Conservation (phyloP, 1,140 invertebrate species). For the Planococcus citri region DNA sequence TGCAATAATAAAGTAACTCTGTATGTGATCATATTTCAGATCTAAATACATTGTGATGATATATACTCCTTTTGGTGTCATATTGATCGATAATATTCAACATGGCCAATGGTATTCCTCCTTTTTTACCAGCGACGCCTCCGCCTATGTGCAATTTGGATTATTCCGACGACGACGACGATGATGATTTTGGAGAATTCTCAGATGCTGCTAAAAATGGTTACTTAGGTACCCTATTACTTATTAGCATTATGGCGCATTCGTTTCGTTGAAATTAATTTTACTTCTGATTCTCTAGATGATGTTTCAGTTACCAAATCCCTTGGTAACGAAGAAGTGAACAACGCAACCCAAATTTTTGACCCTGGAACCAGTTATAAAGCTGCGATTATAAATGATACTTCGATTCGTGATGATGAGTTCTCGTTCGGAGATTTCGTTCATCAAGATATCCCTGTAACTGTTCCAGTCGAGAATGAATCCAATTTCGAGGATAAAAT, state of each 20-base stretch:
- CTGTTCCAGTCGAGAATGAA: too few relatives aligned
- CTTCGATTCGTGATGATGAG: too few relatives aligned
- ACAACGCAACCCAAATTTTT: not conserved
- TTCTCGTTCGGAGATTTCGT: too few relatives aligned
- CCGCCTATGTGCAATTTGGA: not conserved
- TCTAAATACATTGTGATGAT: not conserved
- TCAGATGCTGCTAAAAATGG: not conserved
- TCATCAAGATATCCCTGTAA: too few relatives aligned
- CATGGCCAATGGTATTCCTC: not conserved
- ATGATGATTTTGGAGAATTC: constrained; percentile 10
- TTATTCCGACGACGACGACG: not conserved
- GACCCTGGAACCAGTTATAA: not conserved
- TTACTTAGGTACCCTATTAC: not conserved
- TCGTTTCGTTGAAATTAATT: not conserved
- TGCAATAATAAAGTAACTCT: too few relatives aligned
- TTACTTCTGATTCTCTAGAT: not conserved
- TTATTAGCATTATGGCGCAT: not conserved
- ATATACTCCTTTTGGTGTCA: not conserved
- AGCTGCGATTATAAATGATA: too few relatives aligned
- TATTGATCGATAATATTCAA: not conserved
- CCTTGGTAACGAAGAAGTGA: not conserved
- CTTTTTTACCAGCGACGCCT: not conserved
- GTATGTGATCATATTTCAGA: not conserved
- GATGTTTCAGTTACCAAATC: not conserved
- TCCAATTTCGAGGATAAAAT: too few relatives aligned